Conservation (phyloP, 2,888 invertebrate genomes). For the Iphiclides podalirius region DNA sequence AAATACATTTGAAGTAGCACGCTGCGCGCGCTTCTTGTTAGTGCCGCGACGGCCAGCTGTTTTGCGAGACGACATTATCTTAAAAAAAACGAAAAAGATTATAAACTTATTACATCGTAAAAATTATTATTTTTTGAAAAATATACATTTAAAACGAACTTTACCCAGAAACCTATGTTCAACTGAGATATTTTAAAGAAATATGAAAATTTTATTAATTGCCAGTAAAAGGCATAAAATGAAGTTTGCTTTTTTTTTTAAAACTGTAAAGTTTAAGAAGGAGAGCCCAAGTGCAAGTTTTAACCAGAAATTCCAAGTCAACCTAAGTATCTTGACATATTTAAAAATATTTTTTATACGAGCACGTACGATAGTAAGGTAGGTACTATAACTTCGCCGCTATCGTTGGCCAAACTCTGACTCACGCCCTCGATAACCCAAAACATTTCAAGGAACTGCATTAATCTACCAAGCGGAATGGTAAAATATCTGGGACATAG, state of each 20-base stretch:
- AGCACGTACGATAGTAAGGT: conserved; percentile 39
- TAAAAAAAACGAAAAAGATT: conserved; percentile 5
- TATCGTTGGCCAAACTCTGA: conserved; percentile 49
- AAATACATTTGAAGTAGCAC: conserved; percentile 99
- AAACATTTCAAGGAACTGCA: conserved; percentile 37
- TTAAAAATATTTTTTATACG: conserved; percentile 19
- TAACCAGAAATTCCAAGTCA: conserved; percentile 20
- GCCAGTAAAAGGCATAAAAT: too few species aligned
- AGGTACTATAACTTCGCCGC: conserved; percentile 38
- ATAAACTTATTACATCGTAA: not conserved
- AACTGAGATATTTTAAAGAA: too few species aligned
- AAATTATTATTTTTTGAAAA: not conserved
- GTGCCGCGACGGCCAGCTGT: conserved; percentile 97
- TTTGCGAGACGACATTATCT: conserved; percentile 95
- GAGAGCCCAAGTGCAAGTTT: too few species aligned
- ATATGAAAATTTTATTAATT: too few species aligned
- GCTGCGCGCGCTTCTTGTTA: conserved; percentile 98
- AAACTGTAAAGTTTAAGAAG: too few species aligned
- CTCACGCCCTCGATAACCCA: conserved; percentile 44
- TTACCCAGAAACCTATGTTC: too few species aligned
- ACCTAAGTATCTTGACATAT: conserved; percentile 11
- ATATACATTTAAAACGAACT: not conserved
- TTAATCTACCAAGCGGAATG: conserved; percentile 23
- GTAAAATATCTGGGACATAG: conserved; percentile 51
- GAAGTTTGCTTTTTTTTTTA: too few species aligned